Conservation (phyloP, 2,113 vertebrate genomes). For the Nerophis lumbriciformis region DNA sequence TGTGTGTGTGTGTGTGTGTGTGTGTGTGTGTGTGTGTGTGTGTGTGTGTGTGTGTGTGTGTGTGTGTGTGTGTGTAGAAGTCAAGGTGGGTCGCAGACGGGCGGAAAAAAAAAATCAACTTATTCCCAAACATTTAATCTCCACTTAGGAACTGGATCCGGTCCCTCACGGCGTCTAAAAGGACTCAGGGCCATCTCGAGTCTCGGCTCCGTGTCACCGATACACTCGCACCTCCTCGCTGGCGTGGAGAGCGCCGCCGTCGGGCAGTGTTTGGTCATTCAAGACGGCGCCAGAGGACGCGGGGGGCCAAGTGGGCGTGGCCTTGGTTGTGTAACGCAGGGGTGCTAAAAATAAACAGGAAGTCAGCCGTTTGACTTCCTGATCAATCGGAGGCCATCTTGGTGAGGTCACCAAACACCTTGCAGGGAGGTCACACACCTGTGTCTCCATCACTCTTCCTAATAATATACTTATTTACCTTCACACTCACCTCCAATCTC, state of each 20-base stretch:
- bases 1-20: neutral
- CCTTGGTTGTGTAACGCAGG: too few species aligned
- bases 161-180: conserved; percentile 24
- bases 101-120: neutral
- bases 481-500: too few species aligned
- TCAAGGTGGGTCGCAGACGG: too few species aligned
- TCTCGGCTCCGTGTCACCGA: conserved; percentile 52
- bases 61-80: neutral
- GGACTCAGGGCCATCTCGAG: conserved; percentile 16
- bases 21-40: neutral
- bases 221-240: conserved; percentile 48
- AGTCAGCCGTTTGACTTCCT: neutral
- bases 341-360: neutral
- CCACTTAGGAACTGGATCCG: neutral
- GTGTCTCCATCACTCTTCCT: too few species aligned
- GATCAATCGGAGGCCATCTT: too few species aligned
- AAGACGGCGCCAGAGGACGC: too few species aligned
- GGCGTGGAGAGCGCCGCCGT: conserved; percentile 5
- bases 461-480: too few species aligned
- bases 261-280: too few species aligned
- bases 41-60: neutral
- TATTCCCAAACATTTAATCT: conserved; percentile 18
- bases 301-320: too few species aligned
- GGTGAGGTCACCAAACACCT: too few species aligned
- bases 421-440: too few species aligned